A percentile compares a stretch with the other conserved stretches of the same genome.
phyloP scores from a whole-genome alignment of 2,888 invertebrate species.

The Thymelicus acteon region DNA sequence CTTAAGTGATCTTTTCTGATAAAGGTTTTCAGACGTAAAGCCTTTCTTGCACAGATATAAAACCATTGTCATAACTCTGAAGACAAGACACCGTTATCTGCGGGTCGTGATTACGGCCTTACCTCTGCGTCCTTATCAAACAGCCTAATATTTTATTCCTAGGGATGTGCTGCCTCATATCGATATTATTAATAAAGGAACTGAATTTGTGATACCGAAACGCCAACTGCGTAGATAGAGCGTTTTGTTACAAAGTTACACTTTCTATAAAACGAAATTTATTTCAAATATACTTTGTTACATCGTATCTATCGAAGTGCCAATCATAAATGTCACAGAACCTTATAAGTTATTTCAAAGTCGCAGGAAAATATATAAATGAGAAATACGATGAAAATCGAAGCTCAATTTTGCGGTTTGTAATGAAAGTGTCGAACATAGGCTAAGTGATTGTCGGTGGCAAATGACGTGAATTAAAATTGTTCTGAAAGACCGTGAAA shows the following conservation, averaged over 20 bases:
- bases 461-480: slow-evolving; percentile 49
- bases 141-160: slow-evolving; percentile 39
- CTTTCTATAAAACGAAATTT: no score
- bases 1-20: not conserved
- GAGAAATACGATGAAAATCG: slow-evolving; percentile 4
- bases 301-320: no score
- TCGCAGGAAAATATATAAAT: not conserved
- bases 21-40: slow-evolving; percentile 7
- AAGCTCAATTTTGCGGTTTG: slow-evolving; percentile 21
- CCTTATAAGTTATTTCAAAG: no score
- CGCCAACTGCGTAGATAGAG: no score
- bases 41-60: slow-evolving; percentile 21
- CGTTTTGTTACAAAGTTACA: no score
- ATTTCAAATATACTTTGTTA: no score
- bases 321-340: no score
- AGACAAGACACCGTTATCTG: slow-evolving; percentile 22
- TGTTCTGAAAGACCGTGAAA: slow-evolving; percentile 40
- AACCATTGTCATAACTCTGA: slow-evolving; percentile 33
- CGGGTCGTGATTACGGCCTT: slow-evolving; percentile 43
- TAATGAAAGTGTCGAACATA: slow-evolving; percentile 37
- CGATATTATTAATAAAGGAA: slow-evolving; percentile 16
- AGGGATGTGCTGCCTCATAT: slow-evolving; percentile 29
- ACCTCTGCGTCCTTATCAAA: slow-evolving; percentile 47
- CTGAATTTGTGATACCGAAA: no score
- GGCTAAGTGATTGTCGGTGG: slow-evolving; percentile 49